Base-by-base conservation (phyloP, 1,140 invertebrate species). In the Drosophila ogumai region DNA sequence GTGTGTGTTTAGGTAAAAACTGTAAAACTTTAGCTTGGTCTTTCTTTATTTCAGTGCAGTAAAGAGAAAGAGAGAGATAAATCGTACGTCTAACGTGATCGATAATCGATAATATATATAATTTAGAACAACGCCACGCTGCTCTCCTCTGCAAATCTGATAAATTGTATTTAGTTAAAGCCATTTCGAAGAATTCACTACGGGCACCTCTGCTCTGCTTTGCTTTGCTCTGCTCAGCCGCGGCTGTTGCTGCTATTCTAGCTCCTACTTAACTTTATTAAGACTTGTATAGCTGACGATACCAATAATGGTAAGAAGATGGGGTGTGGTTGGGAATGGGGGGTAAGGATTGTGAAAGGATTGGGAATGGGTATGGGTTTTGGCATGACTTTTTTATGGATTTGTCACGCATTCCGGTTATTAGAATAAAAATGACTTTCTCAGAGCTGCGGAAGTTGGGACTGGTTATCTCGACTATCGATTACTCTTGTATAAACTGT, bases 151-250 rank as follows among this genome's bases (percentile, higher is more conserved):
- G 25, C 59, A 64, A 64, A 65, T 47, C 41, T 34, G 47, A 75
- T 71, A 78, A 88, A 77, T 84, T 90, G 59, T 84, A 90, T 74
- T 88, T 84, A 90, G 76, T 88, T 88, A 88, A 88, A 88, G 84
- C 84, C 84, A 88, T 88, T 84, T 78, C 82, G 84, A 88, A 90
- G 85, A 90, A 88, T 88, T 88, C 84, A 84, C 84, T 88, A 88
- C 73, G 73, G 85, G 81, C 81, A 88, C 85, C 77, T 47, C 76
- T 55, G 54, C 44, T 50, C 50, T 72, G 40, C 41, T 49, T 31
- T 28, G 25, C 22, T 22, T 22, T 22, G 22, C 22, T 22, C 22
- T 49, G 46, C 46, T 10, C 43, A 44, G 41, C 41, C 41, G 17
- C 17, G 41, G 17, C 43, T 44, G 19, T n/a, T 32, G 25, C 13